Percentiles rank a stretch among this genome's conserved stretches.
phyloP scores from a whole-genome alignment of 2,797 vertebrate species.

The Enteromius argenteus region DNA sequence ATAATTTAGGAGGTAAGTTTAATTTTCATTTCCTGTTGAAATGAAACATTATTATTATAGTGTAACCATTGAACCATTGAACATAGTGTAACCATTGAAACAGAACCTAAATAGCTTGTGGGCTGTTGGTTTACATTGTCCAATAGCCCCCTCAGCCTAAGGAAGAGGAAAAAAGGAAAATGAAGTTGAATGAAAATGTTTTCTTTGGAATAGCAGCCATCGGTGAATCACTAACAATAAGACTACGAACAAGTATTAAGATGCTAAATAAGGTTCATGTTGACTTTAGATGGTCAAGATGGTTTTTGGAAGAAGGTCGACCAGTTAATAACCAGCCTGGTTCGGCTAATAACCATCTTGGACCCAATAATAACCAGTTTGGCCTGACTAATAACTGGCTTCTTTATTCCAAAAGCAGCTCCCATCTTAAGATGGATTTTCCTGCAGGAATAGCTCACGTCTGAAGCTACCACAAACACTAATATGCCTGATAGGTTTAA shows the following conservation, averaged over 20 bases:
- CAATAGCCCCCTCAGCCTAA: background rate
- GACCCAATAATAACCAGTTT: background rate
- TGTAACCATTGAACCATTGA: too few species aligned
- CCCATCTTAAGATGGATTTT: constrained; percentile 20
- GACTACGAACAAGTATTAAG: background rate
- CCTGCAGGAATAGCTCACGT: constrained; percentile 14
- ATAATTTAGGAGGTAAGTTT: background rate
- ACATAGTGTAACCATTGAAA: background rate
- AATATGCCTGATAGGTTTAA: background rate
- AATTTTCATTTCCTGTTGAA: background rate
- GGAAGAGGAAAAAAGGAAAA: background rate
- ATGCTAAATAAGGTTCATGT: constrained; percentile 6
- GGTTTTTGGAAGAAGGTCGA: constrained; percentile 1
- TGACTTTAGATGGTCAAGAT: constrained; percentile 17
- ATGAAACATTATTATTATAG: too few species aligned
- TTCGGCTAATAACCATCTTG: background rate
- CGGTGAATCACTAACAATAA: background rate
- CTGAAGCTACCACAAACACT: background rate
- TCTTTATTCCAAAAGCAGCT: background rate
- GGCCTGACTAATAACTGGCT: background rate
- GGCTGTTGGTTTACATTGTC: background rate
- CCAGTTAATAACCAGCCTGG: constrained; percentile 1
- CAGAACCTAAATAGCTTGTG: background rate
- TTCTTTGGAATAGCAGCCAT: background rate
- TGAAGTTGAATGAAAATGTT: background rate